Percentiles rank a stretch among this genome's conserved stretches.
phyloP scores from a whole-genome alignment of 2,888 invertebrate genomes.

The Polydrusus pterygomalis region DNA sequence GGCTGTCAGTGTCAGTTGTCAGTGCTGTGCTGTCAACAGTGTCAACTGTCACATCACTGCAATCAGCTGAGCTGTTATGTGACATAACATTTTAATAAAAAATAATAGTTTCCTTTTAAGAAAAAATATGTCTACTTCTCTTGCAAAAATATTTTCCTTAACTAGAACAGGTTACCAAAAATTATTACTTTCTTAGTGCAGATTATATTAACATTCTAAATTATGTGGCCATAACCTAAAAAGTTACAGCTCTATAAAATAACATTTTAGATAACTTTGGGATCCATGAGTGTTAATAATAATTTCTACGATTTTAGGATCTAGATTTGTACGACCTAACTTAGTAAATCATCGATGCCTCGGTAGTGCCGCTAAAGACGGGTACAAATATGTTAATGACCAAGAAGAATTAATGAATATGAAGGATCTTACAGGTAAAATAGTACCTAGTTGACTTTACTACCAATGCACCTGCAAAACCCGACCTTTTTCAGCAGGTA shows the following conservation, averaged over 20 bases:
- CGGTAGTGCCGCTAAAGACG: slow-evolving; percentile 61
- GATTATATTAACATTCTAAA: background rate
- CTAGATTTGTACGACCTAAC: slow-evolving; percentile 55
- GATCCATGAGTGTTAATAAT: background rate
- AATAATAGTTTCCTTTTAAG: slow-evolving; percentile 5
- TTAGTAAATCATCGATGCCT: slow-evolving; percentile 50
- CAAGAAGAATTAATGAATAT: slow-evolving; percentile 79
- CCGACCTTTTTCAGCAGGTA: too few species aligned
- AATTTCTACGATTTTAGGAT: slow-evolving; percentile 44
- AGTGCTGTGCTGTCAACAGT: too few species aligned
- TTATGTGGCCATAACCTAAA: slow-evolving; percentile 14
- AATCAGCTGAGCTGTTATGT: slow-evolving; percentile 36
- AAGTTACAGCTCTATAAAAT: too few species aligned
- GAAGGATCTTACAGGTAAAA: slow-evolving; percentile 77
- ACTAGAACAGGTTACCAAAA: slow-evolving; percentile 66
- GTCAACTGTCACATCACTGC: too few species aligned
- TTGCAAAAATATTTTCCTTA: slow-evolving; percentile 74
- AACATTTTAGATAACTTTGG: background rate
- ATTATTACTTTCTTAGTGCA: background rate
- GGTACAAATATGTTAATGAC: slow-evolving; percentile 80
- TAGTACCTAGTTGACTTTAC: too few species aligned
- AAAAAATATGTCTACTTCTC: slow-evolving; percentile 56
- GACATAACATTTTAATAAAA: slow-evolving; percentile 40
- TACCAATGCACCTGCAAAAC: too few species aligned
- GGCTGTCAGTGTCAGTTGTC: too few species aligned